Conservation (phyloP, 2,888 invertebrate species). For the Scaptomyza caliginosa region DNA sequence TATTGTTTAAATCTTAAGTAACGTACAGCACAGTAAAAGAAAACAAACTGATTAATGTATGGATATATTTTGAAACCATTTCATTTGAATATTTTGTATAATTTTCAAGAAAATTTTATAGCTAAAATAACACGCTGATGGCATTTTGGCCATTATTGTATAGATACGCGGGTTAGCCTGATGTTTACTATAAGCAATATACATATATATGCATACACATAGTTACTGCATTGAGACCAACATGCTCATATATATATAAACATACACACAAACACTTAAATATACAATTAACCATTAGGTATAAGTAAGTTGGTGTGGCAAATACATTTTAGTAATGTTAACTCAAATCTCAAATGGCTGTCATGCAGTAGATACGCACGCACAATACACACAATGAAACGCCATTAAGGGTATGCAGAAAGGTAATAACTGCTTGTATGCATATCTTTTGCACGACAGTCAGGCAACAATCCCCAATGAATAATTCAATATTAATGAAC, state of each 20-base stretch:
- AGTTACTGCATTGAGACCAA: slow-evolving; percentile 69
- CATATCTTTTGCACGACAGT: slow-evolving; percentile 11
- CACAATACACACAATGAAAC: slow-evolving; percentile 4
- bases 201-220: slow-evolving; percentile 35
- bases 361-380: slow-evolving; percentile 3
- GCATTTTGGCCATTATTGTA: slow-evolving; percentile 54
- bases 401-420: too few relatives aligned
- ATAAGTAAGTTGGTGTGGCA: slow-evolving; percentile 74
- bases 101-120: slow-evolving; percentile 42
- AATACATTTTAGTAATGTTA: slow-evolving; percentile 61
- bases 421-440: slow-evolving; percentile 3
- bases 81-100: too few relatives aligned
- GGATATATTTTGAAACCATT: slow-evolving; percentile 13
- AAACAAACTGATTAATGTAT: neutral
- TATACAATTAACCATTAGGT: slow-evolving; percentile 48
- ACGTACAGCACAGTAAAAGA: too few relatives aligned
- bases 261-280: slow-evolving; percentile 21
- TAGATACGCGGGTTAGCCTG: slow-evolving; percentile 71
- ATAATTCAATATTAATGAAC: slow-evolving; percentile 7
- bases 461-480: slow-evolving; percentile 11
- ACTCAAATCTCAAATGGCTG: slow-evolving; percentile 16
- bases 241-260: slow-evolving; percentile 48
- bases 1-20: slow-evolving; percentile 8
- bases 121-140: slow-evolving; percentile 55
- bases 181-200: slow-evolving; percentile 84